Evolutionary conservation across 2,888 invertebrate genomes (phyloP), one percentile per base, ranked within the genome.

Genomic region (Morpho deidamia): DNA sequence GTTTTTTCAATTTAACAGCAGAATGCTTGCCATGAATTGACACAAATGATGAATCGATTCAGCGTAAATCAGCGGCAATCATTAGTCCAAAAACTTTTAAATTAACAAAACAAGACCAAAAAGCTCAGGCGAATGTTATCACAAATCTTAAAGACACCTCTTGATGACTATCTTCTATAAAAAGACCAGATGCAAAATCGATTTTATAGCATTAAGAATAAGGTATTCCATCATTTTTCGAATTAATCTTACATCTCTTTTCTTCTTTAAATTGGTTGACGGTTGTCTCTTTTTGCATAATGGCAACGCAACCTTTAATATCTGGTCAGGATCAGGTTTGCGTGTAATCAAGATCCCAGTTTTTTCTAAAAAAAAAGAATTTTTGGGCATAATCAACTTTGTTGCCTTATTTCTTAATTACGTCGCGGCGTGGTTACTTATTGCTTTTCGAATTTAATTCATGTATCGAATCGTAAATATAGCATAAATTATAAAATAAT

Each of bases 351-450:
- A 39, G 46, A 46, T 46, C 38, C 38, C 8, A 10, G 38, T 46
- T 46, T 46, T 46, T 46, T 37, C 38, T 23, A 39, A 39, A 46
- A 23, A 39, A 46, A 46, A 38, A 46, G 38, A 23, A n/a, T 11
- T 39, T 32, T 45, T 45, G 14, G 9, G 46, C n/a, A 39, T 46
- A 39, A 32, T 46, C 32, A 38, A 23, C 23, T 23, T 23, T 11
- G 32, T 39, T 7, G 38, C 39, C 39, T 39, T 46, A 23, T 9
- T 46, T 35, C 37, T 45, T 46, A 5, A 46, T 46, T 46, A 46
- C 11, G 39, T 46, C 37, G 23, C 8, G 11, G 38, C 11, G n/a
- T 32, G n/a, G 38, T 32, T 8, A 8, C 38, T 46, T 39, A 46
- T 46, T 46, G 14, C 42, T n/a, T n/a, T n/a, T n/a, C n/a, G n/a